Base-by-base conservation (phyloP, 1,140 invertebrate species). In the Epicauta chinensis region DNA sequence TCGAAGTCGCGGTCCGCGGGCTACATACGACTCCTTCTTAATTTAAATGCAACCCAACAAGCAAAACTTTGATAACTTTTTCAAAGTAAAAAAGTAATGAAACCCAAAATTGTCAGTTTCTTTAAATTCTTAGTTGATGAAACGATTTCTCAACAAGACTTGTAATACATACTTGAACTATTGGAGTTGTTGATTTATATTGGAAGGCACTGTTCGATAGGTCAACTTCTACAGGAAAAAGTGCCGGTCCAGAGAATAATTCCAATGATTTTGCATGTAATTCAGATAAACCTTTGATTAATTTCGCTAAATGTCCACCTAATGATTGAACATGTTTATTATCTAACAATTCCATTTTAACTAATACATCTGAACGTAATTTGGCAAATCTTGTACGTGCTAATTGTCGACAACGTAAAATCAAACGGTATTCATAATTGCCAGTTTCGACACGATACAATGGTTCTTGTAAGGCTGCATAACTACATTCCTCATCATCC, bases 391-490 rank as follows among this genome's bases (percentile, higher is more conserved):
- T 83, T 0, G 77, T 73, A 52, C 95, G 73, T 0, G 95, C 95
- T 59, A 97, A 89, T 77, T 98, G 95, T 17, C 97, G 81, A 75
- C 96, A 98, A 43, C 95, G 78, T 4, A 99, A 71, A 32, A 98
- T 86, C 43, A 98, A 88, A 81, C 95, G 84, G 69, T 98, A 99
- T 71, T 98, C 96, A 75, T 98, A 99, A 72, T 99, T 99, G 44
- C 96, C 96, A 4, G 97, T 98, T 74, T 98, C 96, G 0, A 99
- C 91, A 34, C 97, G 78, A 70, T 98, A 98, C 11, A 98, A 73
- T 0, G 96, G 94, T 70, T 99, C 96, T 67, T 97, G 92, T n/a
- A 98, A 68, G 0, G 91, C 84, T 29, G 87, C 86, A 70, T 93
- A 98, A 48, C 86, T 88, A 59, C 94, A 92, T 67, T 98, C 96